Conservation (phyloP, 2,888 invertebrate genomes). For the Gryllus longicercus region DNA sequence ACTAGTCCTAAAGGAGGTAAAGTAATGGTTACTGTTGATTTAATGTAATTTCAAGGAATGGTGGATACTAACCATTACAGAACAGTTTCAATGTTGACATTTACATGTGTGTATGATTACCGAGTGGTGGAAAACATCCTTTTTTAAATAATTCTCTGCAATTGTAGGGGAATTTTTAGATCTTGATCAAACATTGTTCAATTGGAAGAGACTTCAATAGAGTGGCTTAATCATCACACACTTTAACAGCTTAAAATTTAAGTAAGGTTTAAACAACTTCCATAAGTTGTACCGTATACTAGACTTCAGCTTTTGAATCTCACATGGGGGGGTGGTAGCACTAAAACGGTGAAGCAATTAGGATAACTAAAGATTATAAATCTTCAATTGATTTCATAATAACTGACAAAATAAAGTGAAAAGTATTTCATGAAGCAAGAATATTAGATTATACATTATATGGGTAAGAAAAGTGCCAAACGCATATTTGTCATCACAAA, state of each 20-base stretch:
- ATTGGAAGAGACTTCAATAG: neutral
- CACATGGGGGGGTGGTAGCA: neutral
- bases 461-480: neutral
- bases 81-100: neutral
- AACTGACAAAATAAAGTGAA: neutral
- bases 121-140: neutral
- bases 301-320: neutral
- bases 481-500: neutral
- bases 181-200: neutral
- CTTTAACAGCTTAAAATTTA: neutral
- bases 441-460: neutral
- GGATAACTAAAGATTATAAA: neutral
- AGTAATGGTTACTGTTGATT: neutral
- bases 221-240: neutral
- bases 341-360: neutral
- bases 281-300: too few relatives aligned
- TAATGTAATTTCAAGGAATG: neutral
- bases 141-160: neutral
- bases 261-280: too few relatives aligned
- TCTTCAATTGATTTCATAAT: constrained; percentile 1
- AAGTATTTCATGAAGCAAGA: neutral
- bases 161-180: neutral
- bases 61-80: neutral
- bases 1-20: neutral
- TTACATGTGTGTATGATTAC: neutral